These are phyloP conservation scores for Rana temporaria DNA, from an alignment of 2,113 vertebrate genomes.

Conservation along the genomic window DNA sequence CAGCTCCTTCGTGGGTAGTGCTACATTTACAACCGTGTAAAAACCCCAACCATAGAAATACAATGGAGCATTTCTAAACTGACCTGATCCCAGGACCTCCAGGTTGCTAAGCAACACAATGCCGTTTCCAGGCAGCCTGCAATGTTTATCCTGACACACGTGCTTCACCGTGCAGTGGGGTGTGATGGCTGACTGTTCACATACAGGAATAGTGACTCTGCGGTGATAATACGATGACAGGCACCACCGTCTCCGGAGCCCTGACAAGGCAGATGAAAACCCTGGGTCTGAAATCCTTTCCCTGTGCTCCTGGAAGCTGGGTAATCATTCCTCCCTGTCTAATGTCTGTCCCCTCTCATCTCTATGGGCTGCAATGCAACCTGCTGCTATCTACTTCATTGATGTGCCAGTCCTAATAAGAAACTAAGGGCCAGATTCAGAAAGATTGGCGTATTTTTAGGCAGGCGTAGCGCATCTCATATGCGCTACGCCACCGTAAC, in stretches of 20 bases:
- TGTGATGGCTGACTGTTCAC: background rate
- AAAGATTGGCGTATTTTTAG: too few species aligned
- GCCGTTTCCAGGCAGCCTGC: background rate
- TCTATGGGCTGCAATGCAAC: too few species aligned
- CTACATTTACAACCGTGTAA: too few species aligned
- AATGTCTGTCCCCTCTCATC: background rate
- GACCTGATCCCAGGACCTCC: background rate
- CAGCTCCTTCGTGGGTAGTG: too few species aligned
- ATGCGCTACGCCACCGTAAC: too few species aligned
- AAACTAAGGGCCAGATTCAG: too few species aligned
- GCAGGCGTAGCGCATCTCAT: too few species aligned
- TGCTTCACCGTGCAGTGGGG: background rate
- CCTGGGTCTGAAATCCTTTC: conserved; percentile 80
- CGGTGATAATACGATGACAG: conserved; percentile 27
- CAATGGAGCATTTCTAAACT: background rate
- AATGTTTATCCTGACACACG: background rate
- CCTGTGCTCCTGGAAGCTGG: conserved; percentile 82
- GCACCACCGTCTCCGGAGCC: conserved; percentile 64
- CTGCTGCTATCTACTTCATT: too few species aligned
- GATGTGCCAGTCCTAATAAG: too few species aligned
- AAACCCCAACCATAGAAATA: too few species aligned
- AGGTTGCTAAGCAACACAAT: conserved; percentile 17
- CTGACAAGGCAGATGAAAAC: conserved; percentile 68
- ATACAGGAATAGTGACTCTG: too few species aligned
- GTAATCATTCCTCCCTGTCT: conserved; percentile 63